Percentiles rank a stretch among this genome's conserved stretches.
phyloP scores from a whole-genome alignment of 2,113 vertebrate genomes.

The Helogale parvula region DNA sequence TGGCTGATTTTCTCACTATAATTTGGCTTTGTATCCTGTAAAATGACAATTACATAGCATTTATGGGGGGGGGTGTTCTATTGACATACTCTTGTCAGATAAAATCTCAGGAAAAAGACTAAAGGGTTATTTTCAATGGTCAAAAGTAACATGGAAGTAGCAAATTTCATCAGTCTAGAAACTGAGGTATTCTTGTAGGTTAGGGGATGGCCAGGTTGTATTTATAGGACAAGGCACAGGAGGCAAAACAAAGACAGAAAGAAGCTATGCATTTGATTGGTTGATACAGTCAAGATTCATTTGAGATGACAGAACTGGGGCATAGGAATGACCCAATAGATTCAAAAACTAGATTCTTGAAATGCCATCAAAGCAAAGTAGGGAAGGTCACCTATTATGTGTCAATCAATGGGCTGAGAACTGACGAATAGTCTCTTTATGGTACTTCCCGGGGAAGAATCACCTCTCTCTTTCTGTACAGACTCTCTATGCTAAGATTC shows the following conservation, averaged over 20 bases:
- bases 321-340: not conserved
- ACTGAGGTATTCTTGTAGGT: not conserved
- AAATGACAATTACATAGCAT: constrained; percentile 63
- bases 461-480: not conserved
- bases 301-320: constrained; percentile 6
- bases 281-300: not conserved
- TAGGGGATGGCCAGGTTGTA: not conserved
- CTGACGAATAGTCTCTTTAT: not conserved
- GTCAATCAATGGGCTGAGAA: not conserved
- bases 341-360: constrained; percentile 16
- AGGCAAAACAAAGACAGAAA: not conserved
- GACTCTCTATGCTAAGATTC: not conserved
- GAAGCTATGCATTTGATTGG: constrained; percentile 42
- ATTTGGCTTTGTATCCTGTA: constrained; percentile 17
- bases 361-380: not conserved
- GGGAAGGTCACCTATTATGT: not conserved
- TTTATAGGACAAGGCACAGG: constrained; percentile 63
- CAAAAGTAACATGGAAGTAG: not conserved
- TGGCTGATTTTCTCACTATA: constrained; percentile 23
- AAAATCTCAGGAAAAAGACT: constrained; percentile 61
- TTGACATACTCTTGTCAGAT: constrained; percentile 16
- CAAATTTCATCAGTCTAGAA: not conserved
- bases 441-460: not conserved
- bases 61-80: constrained; percentile 56
- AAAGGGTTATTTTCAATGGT: constrained; percentile 61